Conservation (phyloP, 2,797 vertebrate genomes). For the Lemur catta region DNA sequence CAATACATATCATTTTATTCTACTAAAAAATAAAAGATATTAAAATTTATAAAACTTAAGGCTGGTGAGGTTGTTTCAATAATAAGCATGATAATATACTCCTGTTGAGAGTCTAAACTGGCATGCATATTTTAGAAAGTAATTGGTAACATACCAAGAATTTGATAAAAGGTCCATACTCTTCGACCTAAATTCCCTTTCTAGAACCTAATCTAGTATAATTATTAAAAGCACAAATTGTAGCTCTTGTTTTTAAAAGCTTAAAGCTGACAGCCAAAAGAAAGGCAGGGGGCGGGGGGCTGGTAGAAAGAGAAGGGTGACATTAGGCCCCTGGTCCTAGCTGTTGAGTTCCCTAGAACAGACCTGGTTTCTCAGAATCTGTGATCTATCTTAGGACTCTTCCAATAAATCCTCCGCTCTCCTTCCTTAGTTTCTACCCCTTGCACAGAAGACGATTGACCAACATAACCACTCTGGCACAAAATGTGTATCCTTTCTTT, state of each 20-base stretch:
- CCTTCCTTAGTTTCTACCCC: not conserved
- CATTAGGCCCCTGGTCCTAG: not conserved
- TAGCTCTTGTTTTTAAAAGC: not conserved
- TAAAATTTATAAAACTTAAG: not conserved
- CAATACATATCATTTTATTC: not conserved
- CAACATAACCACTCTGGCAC: not conserved
- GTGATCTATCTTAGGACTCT: not conserved
- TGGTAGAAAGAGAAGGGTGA: not conserved
- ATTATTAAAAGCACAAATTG: not conserved
- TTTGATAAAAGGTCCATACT: not conserved
- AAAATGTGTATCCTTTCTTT: not conserved
- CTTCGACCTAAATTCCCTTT: not conserved
- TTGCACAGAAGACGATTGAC: not conserved
- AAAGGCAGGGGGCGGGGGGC: fast-evolving
- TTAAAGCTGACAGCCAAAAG: not conserved
- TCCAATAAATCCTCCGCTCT: not conserved
- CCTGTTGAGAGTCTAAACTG: not conserved
- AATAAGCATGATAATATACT: not conserved
- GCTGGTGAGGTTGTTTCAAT: not conserved
- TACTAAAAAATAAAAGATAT: not conserved
- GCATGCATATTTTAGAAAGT: not conserved
- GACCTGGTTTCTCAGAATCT: not conserved
- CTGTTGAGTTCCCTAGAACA: not conserved
- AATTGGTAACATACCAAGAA: not conserved
- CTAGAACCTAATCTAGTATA: not conserved